These are phyloP conservation scores for Bothrops jararaca DNA, from an alignment of 2,113 vertebrate genomes.

Conservation along the genomic window DNA sequence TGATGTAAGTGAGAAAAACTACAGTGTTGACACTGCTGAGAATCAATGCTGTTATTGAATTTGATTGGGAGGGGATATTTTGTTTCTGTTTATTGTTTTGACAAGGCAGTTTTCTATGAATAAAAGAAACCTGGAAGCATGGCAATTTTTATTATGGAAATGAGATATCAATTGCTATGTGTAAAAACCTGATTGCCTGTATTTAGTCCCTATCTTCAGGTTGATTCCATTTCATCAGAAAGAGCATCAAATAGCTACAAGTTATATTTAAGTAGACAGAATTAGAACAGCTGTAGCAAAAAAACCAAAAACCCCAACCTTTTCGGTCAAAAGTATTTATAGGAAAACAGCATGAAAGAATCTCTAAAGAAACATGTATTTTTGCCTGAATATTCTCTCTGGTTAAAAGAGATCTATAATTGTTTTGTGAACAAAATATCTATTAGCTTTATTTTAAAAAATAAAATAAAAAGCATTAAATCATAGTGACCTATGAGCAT, in stretches of 20 bases:
- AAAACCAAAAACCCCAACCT: background rate
- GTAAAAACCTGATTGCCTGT: background rate
- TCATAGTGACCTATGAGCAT: background rate
- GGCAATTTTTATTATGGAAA: background rate
- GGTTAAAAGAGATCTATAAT: background rate
- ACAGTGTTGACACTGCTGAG: background rate
- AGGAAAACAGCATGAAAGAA: constrained; percentile 6
- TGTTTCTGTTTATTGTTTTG: constrained; percentile 9
- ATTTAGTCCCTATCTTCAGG: fast-evolving
- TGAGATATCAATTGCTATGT: fast-evolving
- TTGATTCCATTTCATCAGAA: background rate
- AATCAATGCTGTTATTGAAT: background rate
- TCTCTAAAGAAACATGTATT: background rate
- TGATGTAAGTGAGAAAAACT: background rate
- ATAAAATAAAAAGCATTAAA: constrained; percentile 3
- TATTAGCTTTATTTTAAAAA: constrained; percentile 1
- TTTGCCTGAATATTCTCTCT: background rate
- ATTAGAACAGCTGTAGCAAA: background rate
- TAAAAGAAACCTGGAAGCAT: background rate
- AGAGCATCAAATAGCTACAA: background rate
- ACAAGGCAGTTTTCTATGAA: constrained; percentile 6
- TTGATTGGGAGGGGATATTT: background rate
- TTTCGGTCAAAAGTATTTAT: background rate
- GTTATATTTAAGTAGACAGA: background rate
- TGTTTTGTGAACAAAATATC: background rate